Percentiles rank a stretch among this genome's conserved stretches.
phyloP scores from a whole-genome alignment of 2,797 vertebrate species.

The Brotogeris chrysoptera region DNA sequence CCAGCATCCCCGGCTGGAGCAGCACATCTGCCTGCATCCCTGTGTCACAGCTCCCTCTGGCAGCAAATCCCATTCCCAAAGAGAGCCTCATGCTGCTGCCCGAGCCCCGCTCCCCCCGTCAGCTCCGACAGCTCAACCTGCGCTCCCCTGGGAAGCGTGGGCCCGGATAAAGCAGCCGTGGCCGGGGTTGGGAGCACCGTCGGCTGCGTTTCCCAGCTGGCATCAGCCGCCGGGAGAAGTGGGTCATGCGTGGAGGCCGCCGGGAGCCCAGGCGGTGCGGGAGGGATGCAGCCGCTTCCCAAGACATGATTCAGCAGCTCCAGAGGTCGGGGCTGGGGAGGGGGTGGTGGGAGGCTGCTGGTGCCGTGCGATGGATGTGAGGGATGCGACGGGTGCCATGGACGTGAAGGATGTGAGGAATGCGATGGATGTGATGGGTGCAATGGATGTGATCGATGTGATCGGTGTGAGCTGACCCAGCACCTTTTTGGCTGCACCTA shows the following conservation, averaged over 20 bases:
- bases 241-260: slow-evolving; percentile 57
- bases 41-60: fast-evolving
- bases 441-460: not conserved
- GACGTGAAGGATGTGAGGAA: too few species aligned
- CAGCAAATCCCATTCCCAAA: not conserved
- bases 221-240: slow-evolving; percentile 40
- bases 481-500: fast-evolving
- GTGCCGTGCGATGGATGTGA: not conserved
- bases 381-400: too few species aligned
- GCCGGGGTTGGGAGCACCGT: not conserved
- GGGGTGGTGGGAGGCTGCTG: fast-evolving
- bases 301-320: slow-evolving; percentile 51
- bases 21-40: not conserved
- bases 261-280: not conserved
- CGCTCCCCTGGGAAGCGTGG: not conserved
- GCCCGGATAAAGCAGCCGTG: not conserved
- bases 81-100: not conserved
- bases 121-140: fast-evolving
- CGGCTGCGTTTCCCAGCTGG: not conserved
- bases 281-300: not conserved
- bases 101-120: fast-evolving
- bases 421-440: not conserved
- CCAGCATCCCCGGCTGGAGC: not conserved
- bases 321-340: not conserved
- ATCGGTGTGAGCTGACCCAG: not conserved